Conservation (phyloP, 2,113 vertebrate genomes). For the Danio rerio region GRCz12tu NC_133195.1:53168501-53169000, state of each 20-base stretch:
- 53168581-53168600: neutral
- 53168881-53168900: neutral
- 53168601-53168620: neutral
- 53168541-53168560: neutral
- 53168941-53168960: no score
- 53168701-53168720: neutral
- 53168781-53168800: neutral
- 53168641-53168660: neutral
- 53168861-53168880: neutral
- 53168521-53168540: neutral
- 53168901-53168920: neutral
- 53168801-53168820: neutral
- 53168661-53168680: neutral
- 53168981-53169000: no score
- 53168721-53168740: neutral
- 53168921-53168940: no score
- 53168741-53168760: conserved; percentile 4
- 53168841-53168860: neutral
- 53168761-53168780: neutral
- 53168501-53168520: neutral
- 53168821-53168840: neutral
- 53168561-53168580: neutral
- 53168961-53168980: no score
- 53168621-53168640: neutral
- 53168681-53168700: neutral